Base-by-base conservation (phyloP, 2,888 invertebrate genomes). In the Nymphalis polychloros region DNA sequence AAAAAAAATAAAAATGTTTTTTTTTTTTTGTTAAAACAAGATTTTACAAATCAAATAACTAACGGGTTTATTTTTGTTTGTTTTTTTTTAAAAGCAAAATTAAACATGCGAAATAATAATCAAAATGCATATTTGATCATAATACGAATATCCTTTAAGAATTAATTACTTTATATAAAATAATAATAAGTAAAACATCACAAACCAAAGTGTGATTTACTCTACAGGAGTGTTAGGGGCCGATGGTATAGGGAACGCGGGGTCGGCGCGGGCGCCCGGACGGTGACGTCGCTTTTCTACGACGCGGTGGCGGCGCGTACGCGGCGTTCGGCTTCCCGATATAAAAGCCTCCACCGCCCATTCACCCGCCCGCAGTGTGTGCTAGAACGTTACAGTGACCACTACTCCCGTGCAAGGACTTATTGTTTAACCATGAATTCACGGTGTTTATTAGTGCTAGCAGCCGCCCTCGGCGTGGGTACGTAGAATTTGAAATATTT, bases 381-480 rank as follows among this genome's bases (percentile, higher is more conserved):
- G 92, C 88, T 90, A 81, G 86, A 88, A 87, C 92, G 91, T 92
- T 87, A 89, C 80, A 90, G 92, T 91, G 92, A 83, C 86, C 83
- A 90, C 91, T 86, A 82, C 88, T 84, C 79, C 82, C 79, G 90
- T 88, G 89, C 83, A 87, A 90, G 90, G 90, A 90, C 90, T 90
- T 55, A 86, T 87, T 83, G 86, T 88, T 87, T 81, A 84, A 92
- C 78, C 81, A 93, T 93, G 93, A 88, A 91, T 90, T 88, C 93
- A 87, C 86, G 92, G 93, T 93, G 93, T 91, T 90, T 93, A 86
- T 78, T 93, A 90, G 91, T 93, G 90, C 86, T 94, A 88, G 94
- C 94, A 87, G 93, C 94, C 89, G 94, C 94, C 93, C 93, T 94
- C 90, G 94, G 94, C 94, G 93, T 94, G 93, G 94, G 94, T 94